Conservation (phyloP, 2,113 vertebrate genomes). For the Narcine bancroftii region DNA sequence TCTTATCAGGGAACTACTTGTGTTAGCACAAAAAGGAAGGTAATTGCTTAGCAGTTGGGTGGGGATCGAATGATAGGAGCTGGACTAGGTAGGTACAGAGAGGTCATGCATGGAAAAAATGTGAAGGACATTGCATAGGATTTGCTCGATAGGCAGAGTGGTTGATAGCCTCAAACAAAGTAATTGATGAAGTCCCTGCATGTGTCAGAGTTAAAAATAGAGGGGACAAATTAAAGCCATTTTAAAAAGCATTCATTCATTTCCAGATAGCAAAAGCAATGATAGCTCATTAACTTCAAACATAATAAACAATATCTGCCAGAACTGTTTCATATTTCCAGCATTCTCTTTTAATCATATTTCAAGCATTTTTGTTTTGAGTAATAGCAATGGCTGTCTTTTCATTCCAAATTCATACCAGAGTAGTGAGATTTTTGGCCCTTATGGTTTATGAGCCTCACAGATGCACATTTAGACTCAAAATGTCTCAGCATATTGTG, state of each 20-base stretch:
- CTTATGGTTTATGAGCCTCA: no score
- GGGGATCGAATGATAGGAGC: background rate
- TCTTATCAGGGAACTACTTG: background rate
- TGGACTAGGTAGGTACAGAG: background rate
- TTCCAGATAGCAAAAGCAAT: no score
- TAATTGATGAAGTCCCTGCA: background rate
- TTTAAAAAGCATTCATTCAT: no score
- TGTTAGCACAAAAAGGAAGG: background rate
- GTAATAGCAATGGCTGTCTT: background rate
- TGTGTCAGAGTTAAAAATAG: background rate
- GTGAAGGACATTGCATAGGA: background rate
- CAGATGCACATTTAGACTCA: no score
- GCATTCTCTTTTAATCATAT: no score
- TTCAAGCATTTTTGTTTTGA: no score
- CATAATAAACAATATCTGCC: no score
- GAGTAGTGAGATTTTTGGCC: background rate
- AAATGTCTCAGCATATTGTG: no score
- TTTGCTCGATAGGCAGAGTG: background rate
- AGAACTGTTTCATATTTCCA: no score
- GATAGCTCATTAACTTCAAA: no score
- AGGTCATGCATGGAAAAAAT: background rate
- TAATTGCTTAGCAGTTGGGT: background rate
- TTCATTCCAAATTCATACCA: background rate
- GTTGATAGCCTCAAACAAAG: background rate
- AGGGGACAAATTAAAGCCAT: no score